Evolutionary conservation across 2,888 invertebrate species (phyloP), one percentile per base, ranked within the genome.

Genomic region (Octonoba sinensis): DNA sequence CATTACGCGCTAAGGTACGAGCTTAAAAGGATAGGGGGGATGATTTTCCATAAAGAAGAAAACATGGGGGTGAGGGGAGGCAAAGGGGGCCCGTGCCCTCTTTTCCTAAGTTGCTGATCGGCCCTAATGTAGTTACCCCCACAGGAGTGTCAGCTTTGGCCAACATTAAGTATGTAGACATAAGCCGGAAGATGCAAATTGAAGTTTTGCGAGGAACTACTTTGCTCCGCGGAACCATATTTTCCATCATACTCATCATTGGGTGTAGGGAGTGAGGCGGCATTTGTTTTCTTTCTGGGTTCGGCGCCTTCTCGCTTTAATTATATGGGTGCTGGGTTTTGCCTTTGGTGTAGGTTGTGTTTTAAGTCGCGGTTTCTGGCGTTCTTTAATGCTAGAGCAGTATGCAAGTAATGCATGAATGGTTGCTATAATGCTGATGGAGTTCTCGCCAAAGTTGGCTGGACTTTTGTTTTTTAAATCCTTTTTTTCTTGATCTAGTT

Each of bases 161-260:
- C 75, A 76, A 82, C 82, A 82, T 82, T 82, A 82, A 82, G 75
- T 82, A 76, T 82, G 76, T 76, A 82, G 82, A 82, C 82, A 82
- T 82, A 82, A 82, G 71, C 82, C 82, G 65, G 82, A 16, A 51
- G 82, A 82, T 82, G 82, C 82, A 82, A 82, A 82, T 82, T 82
- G 82, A 82, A 76, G 82, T 82, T 82, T 76, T 65, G 73, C 77
- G 73, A 49, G 64, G 74, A 74, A 69, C 70, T 81, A 74, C 74
- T 74, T 74, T 81, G 15, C 74, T 81, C 49, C 74, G 75, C 65
- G 66, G 44, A 18, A 20, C 66, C 27, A 51, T 82, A 75, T 79
- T 79, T 79, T 81, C 81, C 81, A 81, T 81, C 81, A 81, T 81
- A 81, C 74, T 74, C 81, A 74, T 81, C 69, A 74, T 74, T 74